Percentiles rank a stretch among this genome's conserved stretches.
Evolutionary conservation across 1,140 invertebrate species (phyloP).

Genomic region (Agrilus planipennis): DNA sequence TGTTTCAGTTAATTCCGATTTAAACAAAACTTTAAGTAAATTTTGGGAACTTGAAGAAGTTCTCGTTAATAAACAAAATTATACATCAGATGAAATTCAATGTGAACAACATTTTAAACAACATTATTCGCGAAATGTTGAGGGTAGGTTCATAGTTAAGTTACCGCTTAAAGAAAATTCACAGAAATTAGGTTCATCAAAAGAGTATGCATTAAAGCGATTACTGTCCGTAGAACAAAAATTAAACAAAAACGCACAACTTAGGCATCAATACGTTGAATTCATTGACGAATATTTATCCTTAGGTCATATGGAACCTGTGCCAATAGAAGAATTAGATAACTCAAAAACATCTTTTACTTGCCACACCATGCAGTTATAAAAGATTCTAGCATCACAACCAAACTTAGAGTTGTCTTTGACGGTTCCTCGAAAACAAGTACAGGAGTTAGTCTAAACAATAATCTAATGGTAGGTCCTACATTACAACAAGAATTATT

Average conservation of each 20-base stretch:
- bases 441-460: conserved; percentile 17
- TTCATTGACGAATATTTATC: conserved; percentile 28
- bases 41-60: conserved; percentile 17
- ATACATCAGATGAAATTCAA: not conserved
- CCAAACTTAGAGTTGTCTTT: conserved; percentile 25
- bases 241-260: conserved; percentile 9
- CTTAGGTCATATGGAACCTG: conserved; percentile 24
- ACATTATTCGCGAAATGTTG: conserved; percentile 8
- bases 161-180: conserved; percentile 19
- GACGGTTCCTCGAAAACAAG: conserved; percentile 19
- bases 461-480: conserved; percentile 11
- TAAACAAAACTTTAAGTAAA: conserved; percentile 14
- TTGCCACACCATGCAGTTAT: conserved; percentile 28
- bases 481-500: conserved; percentile 11
- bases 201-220: conserved; percentile 14
- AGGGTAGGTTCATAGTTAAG: conserved; percentile 18
- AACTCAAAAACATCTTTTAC: conserved; percentile 17
- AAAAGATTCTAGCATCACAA: conserved; percentile 16
- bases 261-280: conserved; percentile 16
- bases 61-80: conserved; percentile 1
- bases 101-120: conserved; percentile 17
- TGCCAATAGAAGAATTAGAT: not conserved
- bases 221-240: conserved; percentile 17
- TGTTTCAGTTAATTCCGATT: not conserved
- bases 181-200: conserved; percentile 14